Conservation (phyloP, 2,888 invertebrate species). For the Hemaris fuciformis region DNA sequence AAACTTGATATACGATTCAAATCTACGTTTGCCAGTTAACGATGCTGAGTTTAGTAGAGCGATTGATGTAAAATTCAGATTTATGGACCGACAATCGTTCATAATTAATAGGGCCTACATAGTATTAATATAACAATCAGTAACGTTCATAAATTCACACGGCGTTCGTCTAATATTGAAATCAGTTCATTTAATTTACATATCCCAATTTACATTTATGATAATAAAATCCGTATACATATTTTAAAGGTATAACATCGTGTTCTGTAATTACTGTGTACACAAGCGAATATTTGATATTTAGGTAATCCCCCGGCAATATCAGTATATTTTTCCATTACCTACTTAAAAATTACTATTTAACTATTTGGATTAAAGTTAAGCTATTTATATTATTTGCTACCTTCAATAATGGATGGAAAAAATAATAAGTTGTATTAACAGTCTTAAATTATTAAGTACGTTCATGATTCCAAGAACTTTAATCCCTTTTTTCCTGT, state of each 20-base stretch:
- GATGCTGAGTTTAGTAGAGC: slow-evolving; percentile 16
- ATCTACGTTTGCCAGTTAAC: slow-evolving; percentile 21
- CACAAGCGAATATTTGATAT: not conserved
- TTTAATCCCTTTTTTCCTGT: too few species aligned
- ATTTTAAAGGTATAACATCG: not conserved
- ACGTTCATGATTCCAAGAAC: too few species aligned
- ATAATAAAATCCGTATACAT: slow-evolving; percentile 11
- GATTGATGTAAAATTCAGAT: slow-evolving; percentile 65
- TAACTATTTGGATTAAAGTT: too few species aligned
- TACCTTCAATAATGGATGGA: too few species aligned
- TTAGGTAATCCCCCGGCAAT: not conserved
- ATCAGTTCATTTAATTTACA: slow-evolving; percentile 38
- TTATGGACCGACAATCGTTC: slow-evolving; percentile 74
- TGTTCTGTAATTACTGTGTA: not conserved
- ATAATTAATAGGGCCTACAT: slow-evolving; percentile 71
- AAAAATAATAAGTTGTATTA: too few species aligned
- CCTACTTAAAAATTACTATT: too few species aligned
- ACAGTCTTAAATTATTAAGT: too few species aligned
- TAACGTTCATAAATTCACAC: slow-evolving; percentile 57
- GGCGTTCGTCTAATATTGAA: slow-evolving; percentile 32
- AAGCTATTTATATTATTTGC: too few species aligned
- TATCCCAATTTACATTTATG: slow-evolving; percentile 30
- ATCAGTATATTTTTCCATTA: too few species aligned
- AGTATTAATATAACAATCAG: slow-evolving; percentile 51
- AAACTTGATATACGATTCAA: slow-evolving; percentile 23